These are phyloP conservation scores for Lytechinus pictus DNA, from an alignment of 35 echinoderm and acorn worm species.

Conservation along the genomic window DNA sequence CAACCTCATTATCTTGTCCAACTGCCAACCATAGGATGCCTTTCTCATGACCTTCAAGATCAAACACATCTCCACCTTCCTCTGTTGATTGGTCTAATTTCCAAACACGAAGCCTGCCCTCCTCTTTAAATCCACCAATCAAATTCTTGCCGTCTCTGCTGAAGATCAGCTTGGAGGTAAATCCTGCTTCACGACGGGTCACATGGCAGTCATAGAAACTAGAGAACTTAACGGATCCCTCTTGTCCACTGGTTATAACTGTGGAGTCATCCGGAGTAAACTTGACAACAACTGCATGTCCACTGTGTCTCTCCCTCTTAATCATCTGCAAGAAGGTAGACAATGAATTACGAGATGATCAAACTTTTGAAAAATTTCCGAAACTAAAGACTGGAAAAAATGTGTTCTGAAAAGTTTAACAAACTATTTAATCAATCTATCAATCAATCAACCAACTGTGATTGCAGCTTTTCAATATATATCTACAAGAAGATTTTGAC, in stretches of 20 bases:
- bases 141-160: constrained; percentile 31
- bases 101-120: constrained; percentile 1
- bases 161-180: neutral
- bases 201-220: neutral
- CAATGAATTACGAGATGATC: too few species aligned
- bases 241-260: constrained; percentile 30
- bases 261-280: neutral
- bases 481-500: too few species aligned
- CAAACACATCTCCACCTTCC: neutral
- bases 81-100: constrained; percentile 31
- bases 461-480: too few species aligned
- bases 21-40: neutral
- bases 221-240: constrained; percentile 47
- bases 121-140: constrained; percentile 32
- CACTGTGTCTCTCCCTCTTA: constrained; percentile 37
- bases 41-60: constrained; percentile 44
- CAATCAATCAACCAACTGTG: too few species aligned
- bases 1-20: constrained; percentile 20
- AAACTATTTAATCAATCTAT: too few species aligned
- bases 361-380: too few species aligned
- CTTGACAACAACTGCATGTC: neutral
- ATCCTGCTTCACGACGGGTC: neutral
- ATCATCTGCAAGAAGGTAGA: neutral
- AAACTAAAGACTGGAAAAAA: too few species aligned
- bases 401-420: too few species aligned